phyloP scores from a whole-genome alignment of 2,888 invertebrate genomes.

The Gnatocerus cornutus region DNA sequence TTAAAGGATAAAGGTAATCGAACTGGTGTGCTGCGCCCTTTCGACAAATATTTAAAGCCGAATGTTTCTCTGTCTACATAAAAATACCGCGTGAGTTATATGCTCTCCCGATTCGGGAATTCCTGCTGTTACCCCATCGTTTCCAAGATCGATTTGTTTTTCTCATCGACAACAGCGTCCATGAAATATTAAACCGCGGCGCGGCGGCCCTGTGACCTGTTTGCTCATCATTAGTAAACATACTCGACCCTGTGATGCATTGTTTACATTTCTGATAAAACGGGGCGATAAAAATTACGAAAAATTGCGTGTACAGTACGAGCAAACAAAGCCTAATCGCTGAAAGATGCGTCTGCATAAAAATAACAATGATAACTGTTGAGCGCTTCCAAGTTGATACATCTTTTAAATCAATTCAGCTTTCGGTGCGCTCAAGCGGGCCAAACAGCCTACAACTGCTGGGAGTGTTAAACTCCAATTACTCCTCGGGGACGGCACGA shows the following conservation, averaged over 20 bases:
- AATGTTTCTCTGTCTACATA: conserved; percentile 25
- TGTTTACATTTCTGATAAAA: conserved; percentile 24
- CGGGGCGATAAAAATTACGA: conserved; percentile 13
- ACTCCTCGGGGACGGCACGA: conserved; percentile 62
- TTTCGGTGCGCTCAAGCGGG: conserved; percentile 41
- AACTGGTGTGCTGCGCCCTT: conserved; percentile 6
- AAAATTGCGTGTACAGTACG: conserved; percentile 6
- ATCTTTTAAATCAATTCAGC: conserved; percentile 48
- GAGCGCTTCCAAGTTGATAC: conserved; percentile 20
- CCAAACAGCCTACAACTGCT: conserved; percentile 47
- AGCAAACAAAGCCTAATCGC: conserved; percentile 9
- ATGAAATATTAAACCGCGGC: conserved; percentile 35
- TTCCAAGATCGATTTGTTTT: conserved; percentile 28
- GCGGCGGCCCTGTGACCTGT: conserved; percentile 27
- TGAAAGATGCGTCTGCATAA: conserved; percentile 1
- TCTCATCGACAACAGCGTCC: conserved; percentile 25
- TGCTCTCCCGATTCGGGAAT: conserved; percentile 29
- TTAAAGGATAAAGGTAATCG: conserved; percentile 66
- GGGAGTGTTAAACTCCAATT: conserved; percentile 65
- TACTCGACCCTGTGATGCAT: conserved; percentile 23
- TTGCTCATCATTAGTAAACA: conserved; percentile 40
- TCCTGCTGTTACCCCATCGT: conserved; percentile 14
- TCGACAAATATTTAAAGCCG: conserved; percentile 29
- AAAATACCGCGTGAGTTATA: conserved; percentile 21
- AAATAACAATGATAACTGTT: background rate